Conservation (phyloP, 2,113 vertebrate species). For the Rallus limicola region DNA sequence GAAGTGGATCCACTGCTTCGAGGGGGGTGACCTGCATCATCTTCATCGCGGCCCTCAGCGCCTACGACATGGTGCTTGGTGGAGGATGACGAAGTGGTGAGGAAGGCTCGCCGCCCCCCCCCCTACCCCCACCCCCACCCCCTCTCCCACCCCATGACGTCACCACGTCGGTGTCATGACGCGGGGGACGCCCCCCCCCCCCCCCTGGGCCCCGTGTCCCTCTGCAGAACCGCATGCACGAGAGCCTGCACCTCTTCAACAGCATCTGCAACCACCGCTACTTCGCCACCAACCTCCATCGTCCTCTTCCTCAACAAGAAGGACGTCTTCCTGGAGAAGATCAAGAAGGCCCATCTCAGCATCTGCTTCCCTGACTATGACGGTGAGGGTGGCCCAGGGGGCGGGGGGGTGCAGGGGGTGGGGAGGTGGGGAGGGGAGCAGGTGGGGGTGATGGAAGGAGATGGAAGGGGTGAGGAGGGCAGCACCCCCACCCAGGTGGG, state of each 20-base stretch:
- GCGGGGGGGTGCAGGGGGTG: not conserved
- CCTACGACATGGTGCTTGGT: constrained; percentile 97
- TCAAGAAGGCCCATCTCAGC: constrained; percentile 96
- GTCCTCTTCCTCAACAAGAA: constrained; percentile 99
- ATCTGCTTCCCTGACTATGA: constrained; percentile 99
- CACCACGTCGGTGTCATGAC: not conserved
- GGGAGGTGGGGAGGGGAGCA: too few relatives aligned
- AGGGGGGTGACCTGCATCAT: constrained; percentile 98
- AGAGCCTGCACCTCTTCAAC: constrained; percentile 99
- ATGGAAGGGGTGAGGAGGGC: too few relatives aligned
- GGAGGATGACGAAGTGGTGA: constrained; percentile 93
- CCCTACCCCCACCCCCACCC: too few relatives aligned
- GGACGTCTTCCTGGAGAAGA: constrained; percentile 95
- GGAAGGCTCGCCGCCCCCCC: not conserved
- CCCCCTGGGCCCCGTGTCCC: not conserved
- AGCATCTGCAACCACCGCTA: constrained; percentile 99
- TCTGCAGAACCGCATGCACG: constrained; percentile 95
- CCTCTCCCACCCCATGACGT: too few relatives aligned
- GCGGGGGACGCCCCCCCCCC: accelerated
- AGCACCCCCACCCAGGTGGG: too few relatives aligned
- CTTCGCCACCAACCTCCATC: constrained; percentile 94
- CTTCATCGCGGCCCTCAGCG: constrained; percentile 95
- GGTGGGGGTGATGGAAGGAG: too few relatives aligned
- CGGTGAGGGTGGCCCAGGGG: constrained; percentile 73
- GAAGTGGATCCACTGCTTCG: constrained; percentile 99